phyloP scores from a whole-genome alignment of 2,113 vertebrate species.

The Myrmecophaga tridactyla region DNA sequence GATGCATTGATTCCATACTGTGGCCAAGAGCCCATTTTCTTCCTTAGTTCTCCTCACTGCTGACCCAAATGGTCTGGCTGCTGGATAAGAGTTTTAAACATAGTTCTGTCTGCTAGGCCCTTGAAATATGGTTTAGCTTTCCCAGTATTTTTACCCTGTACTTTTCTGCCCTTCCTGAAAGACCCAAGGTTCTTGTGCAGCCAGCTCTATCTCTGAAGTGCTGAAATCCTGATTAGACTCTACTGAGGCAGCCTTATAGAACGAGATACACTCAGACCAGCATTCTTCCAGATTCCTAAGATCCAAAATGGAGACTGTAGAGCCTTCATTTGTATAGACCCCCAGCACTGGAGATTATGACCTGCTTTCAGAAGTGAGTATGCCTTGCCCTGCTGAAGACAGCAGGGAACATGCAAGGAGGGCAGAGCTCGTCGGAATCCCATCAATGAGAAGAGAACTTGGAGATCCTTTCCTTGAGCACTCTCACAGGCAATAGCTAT shows the following conservation, averaged over 20 bases:
- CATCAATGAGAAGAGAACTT: background rate
- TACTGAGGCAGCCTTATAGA: background rate
- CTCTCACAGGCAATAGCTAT: no score
- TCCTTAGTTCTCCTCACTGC: background rate
- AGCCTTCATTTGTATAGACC: background rate
- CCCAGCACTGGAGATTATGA: background rate
- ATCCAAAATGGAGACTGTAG: background rate
- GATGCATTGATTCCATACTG: no score
- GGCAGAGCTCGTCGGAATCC: background rate
- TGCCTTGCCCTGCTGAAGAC: background rate
- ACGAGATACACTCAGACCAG: background rate
- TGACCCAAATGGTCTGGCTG: background rate
- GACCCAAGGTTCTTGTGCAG: background rate
- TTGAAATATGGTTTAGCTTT: slow-evolving; percentile 45
- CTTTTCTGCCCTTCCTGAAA: background rate
- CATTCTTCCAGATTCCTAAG: background rate
- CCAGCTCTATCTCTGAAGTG: background rate
- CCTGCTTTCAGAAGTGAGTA: background rate
- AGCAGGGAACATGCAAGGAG: no score
- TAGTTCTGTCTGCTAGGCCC: background rate
- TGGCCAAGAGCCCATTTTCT: background rate
- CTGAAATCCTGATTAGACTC: background rate
- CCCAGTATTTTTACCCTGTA: slow-evolving; percentile 2
- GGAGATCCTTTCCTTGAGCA: background rate
- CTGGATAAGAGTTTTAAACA: background rate